Percentiles rank a stretch among this genome's conserved stretches.
Conservation (phyloP, 1,140 invertebrate genomes). For the Papilio dardanus region DNA sequence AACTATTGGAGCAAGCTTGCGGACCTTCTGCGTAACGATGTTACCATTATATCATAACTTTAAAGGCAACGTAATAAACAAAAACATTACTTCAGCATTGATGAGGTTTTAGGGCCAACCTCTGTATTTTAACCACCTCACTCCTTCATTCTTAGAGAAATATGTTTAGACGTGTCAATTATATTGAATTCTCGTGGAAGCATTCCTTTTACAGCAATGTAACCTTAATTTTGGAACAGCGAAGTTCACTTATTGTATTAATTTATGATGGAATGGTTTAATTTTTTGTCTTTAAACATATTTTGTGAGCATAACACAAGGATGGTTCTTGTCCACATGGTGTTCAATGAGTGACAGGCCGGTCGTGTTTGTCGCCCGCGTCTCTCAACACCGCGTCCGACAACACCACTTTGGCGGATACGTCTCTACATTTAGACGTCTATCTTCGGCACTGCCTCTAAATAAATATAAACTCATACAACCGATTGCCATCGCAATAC, state of each 20-base stretch:
- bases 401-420: constrained; percentile 48
- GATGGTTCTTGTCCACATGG: constrained; percentile 23
- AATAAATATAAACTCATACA: constrained; percentile 57
- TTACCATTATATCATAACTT: background rate
- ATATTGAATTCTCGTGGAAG: too few relatives aligned
- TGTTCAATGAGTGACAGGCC: constrained; percentile 25
- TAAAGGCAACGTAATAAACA: background rate
- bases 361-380: constrained; percentile 47
- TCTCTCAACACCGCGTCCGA: constrained; percentile 57
- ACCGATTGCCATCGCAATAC: constrained; percentile 43
- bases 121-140: background rate
- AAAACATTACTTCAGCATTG: background rate
- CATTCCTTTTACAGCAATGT: too few relatives aligned
- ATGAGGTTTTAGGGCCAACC: background rate
- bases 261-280: background rate
- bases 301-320: background rate
- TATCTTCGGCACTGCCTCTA: constrained; percentile 45
- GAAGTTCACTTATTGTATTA: background rate
- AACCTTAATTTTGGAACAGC: too few relatives aligned
- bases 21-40: background rate
- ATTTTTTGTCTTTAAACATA: background rate
- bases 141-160: background rate
- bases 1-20: background rate
- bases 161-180: too few relatives aligned
- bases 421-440: constrained; percentile 47